These are phyloP conservation scores for Heliconius hortense DNA, from an alignment of 2,888 invertebrate species.

Conservation along the genomic window DNA sequence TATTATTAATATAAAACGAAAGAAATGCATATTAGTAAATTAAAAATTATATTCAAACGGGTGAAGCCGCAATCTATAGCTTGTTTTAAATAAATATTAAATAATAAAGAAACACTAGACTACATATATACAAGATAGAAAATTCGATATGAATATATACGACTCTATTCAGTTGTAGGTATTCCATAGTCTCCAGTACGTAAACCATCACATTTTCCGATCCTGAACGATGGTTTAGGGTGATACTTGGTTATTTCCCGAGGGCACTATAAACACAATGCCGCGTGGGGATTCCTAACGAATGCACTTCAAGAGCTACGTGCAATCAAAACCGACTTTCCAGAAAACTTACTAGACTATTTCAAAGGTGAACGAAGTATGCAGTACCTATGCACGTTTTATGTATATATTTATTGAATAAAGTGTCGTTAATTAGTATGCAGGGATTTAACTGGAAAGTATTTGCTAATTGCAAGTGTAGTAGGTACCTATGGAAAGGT, in stretches of 20 bases:
- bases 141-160: slow-evolving; percentile 3
- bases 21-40: too few relatives aligned
- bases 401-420: slow-evolving; percentile 13
- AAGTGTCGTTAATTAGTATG: slow-evolving; percentile 2
- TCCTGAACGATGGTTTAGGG: slow-evolving; percentile 37
- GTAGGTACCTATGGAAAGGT: neutral
- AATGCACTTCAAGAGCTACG: slow-evolving; percentile 45
- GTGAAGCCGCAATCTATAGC: too few relatives aligned
- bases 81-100: too few relatives aligned
- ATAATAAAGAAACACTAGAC: neutral
- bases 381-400: slow-evolving; percentile 7
- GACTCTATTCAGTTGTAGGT: slow-evolving; percentile 4
- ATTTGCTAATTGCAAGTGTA: neutral
- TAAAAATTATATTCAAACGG: too few relatives aligned
- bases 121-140: neutral
- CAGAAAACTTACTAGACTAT: slow-evolving; percentile 27
- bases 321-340: slow-evolving; percentile 34
- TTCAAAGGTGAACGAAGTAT: slow-evolving; percentile 20
- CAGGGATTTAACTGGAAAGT: neutral
- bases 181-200: slow-evolving; percentile 5
- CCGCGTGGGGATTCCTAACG: slow-evolving; percentile 42
- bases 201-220: slow-evolving; percentile 29
- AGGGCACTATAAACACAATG: slow-evolving; percentile 56
- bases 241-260: slow-evolving; percentile 58
- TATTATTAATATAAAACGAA: too few relatives aligned